Conservation (phyloP, 2,797 vertebrate genomes). For the Cottoperca gobio region DNA sequence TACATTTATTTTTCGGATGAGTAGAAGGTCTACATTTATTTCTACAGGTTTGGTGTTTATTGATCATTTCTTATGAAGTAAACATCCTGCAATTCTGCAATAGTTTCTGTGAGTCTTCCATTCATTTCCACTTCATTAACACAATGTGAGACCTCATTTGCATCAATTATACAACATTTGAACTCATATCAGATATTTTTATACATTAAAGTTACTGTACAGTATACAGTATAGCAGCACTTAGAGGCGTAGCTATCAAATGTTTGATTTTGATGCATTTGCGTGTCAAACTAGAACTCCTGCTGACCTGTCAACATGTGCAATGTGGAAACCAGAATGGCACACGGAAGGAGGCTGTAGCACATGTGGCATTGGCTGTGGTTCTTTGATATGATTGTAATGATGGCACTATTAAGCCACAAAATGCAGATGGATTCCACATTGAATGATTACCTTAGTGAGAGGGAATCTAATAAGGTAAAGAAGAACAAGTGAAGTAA, state of each 20-base stretch:
- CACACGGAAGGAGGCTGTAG: not conserved
- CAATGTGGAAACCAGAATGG: not conserved
- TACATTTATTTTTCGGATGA: not conserved
- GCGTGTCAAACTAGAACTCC: not conserved
- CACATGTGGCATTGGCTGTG: slow-evolving; percentile 1
- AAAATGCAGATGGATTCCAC: not conserved
- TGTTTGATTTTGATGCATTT: not conserved
- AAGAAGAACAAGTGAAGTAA: not conserved
- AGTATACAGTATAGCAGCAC: not conserved
- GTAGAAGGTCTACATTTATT: not conserved
- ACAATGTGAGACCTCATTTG: not conserved
- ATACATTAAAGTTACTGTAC: not conserved
- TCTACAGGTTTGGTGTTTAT: not conserved
- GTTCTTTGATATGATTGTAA: not conserved
- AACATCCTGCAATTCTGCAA: not conserved
- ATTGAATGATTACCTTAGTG: not conserved
- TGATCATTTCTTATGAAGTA: not conserved
- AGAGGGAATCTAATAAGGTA: not conserved
- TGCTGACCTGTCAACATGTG: not conserved
- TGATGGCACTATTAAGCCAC: not conserved
- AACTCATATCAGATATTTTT: not conserved
- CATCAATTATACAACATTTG: not conserved
- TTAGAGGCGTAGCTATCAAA: not conserved
- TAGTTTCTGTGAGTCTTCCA: not conserved
- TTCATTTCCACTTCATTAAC: not conserved